These are phyloP conservation scores for Spinus pinus DNA, from an alignment of 2,797 vertebrate species.

Conservation along the genomic window DNA sequence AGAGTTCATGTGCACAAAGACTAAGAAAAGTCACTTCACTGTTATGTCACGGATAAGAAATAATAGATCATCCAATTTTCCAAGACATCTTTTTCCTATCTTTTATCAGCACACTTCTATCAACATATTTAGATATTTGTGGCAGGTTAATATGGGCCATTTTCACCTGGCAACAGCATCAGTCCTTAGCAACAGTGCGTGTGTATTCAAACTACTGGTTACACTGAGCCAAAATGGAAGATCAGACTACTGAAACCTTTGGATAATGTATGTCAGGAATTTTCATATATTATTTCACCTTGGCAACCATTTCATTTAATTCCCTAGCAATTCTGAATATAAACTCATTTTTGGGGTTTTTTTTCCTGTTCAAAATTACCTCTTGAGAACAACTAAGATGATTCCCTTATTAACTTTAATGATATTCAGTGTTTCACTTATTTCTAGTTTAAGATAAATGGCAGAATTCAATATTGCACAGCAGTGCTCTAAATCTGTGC, in stretches of 20 bases:
- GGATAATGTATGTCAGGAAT: neutral
- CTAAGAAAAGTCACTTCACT: neutral
- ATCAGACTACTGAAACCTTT: conserved; percentile 38
- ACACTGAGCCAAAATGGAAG: conserved; percentile 46
- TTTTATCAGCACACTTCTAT: conserved; percentile 17
- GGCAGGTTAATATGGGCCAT: conserved; percentile 43
- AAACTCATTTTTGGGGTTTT: neutral
- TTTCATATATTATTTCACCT: conserved; percentile 48
- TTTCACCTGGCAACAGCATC: conserved; percentile 51
- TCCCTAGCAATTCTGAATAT: conserved; percentile 47
- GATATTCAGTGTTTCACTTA: neutral
- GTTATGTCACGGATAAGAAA: neutral
- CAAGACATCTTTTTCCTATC: conserved; percentile 14
- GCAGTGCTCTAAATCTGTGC: neutral
- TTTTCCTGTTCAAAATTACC: conserved; percentile 38
- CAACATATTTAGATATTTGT: conserved; percentile 46
- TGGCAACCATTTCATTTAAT: conserved; percentile 48
- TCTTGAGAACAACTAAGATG: conserved; percentile 7
- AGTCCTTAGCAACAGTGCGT: conserved; percentile 17
- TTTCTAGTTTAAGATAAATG: neutral
- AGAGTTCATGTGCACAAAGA: conserved; percentile 1
- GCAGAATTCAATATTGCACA: neutral
- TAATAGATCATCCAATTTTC: conserved; percentile 34
- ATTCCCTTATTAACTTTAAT: conserved; percentile 4
- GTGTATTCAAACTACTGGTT: conserved; percentile 8